These are phyloP conservation scores for Phlogophora meticulosa DNA, from an alignment of 2,888 invertebrate genomes.

Conservation along the genomic window DNA sequence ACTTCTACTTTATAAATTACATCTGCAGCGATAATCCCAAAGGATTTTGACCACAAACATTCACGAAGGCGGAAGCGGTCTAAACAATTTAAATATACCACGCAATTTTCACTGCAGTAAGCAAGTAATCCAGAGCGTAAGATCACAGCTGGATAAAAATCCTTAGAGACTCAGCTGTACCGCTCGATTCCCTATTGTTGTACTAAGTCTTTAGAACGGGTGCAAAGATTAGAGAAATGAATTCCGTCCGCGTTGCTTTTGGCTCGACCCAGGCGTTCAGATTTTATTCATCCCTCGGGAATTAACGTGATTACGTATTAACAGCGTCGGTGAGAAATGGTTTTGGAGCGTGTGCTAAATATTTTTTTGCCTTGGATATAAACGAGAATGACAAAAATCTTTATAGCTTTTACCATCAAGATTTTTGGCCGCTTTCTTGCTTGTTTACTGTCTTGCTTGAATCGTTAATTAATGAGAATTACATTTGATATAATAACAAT, in stretches of 20 bases:
- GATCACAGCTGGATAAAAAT: conserved; percentile 50
- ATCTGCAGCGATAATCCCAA: neutral
- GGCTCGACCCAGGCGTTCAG: conserved; percentile 36
- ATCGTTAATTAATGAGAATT: no score
- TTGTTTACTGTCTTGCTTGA: no score
- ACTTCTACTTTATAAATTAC: neutral
- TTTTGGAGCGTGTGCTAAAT: conserved; percentile 16
- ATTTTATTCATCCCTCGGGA: conserved; percentile 56
- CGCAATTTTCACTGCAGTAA: conserved; percentile 23
- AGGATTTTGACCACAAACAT: conserved; percentile 15
- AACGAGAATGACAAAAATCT: neutral
- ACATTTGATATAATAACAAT: no score
- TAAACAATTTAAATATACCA: conserved; percentile 26
- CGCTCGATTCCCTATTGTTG: conserved; percentile 37
- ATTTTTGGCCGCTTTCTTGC: no score
- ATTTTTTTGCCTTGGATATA: conserved; percentile 8
- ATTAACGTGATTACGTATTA: conserved; percentile 50
- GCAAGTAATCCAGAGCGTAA: conserved; percentile 23
- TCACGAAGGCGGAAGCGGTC: neutral
- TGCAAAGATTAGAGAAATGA: conserved; percentile 47
- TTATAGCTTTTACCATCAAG: no score
- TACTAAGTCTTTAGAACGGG: conserved; percentile 41
- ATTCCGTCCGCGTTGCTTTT: conserved; percentile 50
- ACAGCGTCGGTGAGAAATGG: conserved; percentile 27
- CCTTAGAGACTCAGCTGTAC: conserved; percentile 37